phyloP scores from a whole-genome alignment of 2,888 invertebrate genomes.

The Orthosia gracilis region DNA sequence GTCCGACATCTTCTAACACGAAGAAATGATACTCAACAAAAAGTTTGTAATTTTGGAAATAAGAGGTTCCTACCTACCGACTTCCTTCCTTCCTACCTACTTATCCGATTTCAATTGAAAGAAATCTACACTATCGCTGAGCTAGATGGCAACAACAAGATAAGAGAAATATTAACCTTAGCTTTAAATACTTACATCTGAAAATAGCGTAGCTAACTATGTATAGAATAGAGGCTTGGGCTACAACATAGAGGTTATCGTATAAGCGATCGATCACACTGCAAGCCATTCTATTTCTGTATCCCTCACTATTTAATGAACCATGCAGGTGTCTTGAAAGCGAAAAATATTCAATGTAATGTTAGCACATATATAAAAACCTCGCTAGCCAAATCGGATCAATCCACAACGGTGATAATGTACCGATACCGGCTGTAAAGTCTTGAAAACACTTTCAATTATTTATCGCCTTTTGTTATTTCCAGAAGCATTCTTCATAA shows the following conservation, averaged over 20 bases:
- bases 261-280: constrained; percentile 20
- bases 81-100: too few species aligned
- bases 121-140: too few species aligned
- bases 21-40: too few species aligned
- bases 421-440: neutral
- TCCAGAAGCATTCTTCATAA: neutral
- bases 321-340: constrained; percentile 26
- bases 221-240: neutral
- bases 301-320: constrained; percentile 13
- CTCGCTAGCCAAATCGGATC: constrained; percentile 28
- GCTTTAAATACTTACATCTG: neutral
- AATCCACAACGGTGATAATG: constrained; percentile 43
- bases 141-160: too few species aligned
- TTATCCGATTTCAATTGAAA: too few species aligned
- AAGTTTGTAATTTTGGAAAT: too few species aligned
- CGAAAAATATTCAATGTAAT: constrained; percentile 14
- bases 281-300: constrained; percentile 31
- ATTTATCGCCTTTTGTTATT: neutral
- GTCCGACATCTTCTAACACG: too few species aligned
- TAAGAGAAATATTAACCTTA: too few species aligned
- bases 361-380: constrained; percentile 10
- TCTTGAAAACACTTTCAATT: neutral
- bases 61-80: too few species aligned
- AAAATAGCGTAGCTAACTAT: neutral
- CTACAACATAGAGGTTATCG: constrained; percentile 17